Percentiles rank a stretch among this genome's conserved stretches.
Conservation (phyloP, 2,797 vertebrate species). For the Melanotaenia parkinsoni region DNA sequence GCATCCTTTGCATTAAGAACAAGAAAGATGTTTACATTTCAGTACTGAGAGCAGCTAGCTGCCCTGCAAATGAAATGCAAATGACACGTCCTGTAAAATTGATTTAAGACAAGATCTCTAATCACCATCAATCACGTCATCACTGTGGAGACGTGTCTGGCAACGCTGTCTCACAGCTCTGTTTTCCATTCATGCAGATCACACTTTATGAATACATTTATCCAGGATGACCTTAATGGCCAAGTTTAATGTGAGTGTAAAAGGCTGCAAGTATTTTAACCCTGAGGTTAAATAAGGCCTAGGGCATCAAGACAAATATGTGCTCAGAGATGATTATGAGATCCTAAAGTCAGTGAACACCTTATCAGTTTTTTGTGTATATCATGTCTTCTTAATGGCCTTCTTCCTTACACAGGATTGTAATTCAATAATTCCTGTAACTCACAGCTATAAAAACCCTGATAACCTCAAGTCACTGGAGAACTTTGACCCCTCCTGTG, state of each 20-base stretch:
- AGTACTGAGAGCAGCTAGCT: constrained; percentile 34
- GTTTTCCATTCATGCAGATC: constrained; percentile 67
- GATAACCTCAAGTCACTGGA: constrained; percentile 54
- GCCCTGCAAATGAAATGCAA: constrained; percentile 67
- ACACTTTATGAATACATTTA: constrained; percentile 77
- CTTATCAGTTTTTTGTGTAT: constrained; percentile 68
- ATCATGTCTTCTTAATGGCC: constrained; percentile 65
- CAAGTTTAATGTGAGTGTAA: constrained; percentile 67
- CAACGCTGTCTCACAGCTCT: constrained; percentile 40
- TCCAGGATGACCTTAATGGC: constrained; percentile 73
- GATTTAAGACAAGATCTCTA: constrained; percentile 72
- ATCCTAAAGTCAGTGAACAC: constrained; percentile 48
- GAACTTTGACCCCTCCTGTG: constrained; percentile 45
- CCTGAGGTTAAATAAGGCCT: constrained; percentile 74
- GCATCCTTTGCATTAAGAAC: constrained; percentile 43
- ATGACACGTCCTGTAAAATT: constrained; percentile 70
- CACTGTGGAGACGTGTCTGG: constrained; percentile 39
- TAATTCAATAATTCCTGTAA: constrained; percentile 47
- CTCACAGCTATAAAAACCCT: constrained; percentile 63
- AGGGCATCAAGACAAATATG: constrained; percentile 56
- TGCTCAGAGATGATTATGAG: constrained; percentile 56
- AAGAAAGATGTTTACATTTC: constrained; percentile 61
- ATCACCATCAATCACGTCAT: constrained; percentile 73
- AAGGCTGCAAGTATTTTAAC: constrained; percentile 70
- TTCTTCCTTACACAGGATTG: constrained; percentile 61